Percentiles rank a stretch among this genome's conserved stretches.
phyloP scores from a whole-genome alignment of 1,140 invertebrate species.

The Cyphomyrmex costatus region DNA sequence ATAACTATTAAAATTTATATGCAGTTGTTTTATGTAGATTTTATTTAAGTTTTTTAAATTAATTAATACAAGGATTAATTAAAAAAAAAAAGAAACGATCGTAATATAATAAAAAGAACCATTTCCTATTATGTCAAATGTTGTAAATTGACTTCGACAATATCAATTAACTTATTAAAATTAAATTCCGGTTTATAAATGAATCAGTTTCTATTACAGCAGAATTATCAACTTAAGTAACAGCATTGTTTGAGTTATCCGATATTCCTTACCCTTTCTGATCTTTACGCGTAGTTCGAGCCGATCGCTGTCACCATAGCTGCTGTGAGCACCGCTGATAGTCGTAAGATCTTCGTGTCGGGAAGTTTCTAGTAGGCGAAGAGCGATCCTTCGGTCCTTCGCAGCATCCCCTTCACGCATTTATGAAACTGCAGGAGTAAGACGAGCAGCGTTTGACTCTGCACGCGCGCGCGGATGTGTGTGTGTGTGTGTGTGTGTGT shows the following conservation, averaged over 20 bases:
- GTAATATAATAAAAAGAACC: neutral
- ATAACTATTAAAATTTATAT: neutral
- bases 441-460: constrained; percentile 1
- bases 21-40: neutral
- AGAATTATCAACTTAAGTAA: neutral
- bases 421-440: constrained; percentile 19
- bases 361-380: constrained; percentile 41
- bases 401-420: constrained; percentile 16
- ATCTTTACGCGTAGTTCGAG: constrained; percentile 6
- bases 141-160: neutral
- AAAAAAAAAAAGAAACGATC: neutral
- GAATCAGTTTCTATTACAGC: too few species aligned
- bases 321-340: constrained; percentile 33
- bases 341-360: constrained; percentile 42
- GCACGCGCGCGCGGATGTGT: too few species aligned
- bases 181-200: neutral
- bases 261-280: neutral
- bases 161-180: neutral
- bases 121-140: neutral
- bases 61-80: neutral
- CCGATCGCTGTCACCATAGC: constrained; percentile 16
- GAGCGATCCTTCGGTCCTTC: constrained; percentile 38
- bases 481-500: neutral
- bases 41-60: too few species aligned
- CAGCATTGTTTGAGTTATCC: neutral